phyloP scores from a whole-genome alignment of 2,797 vertebrate species.

The Emydoidea blandingii region DNA sequence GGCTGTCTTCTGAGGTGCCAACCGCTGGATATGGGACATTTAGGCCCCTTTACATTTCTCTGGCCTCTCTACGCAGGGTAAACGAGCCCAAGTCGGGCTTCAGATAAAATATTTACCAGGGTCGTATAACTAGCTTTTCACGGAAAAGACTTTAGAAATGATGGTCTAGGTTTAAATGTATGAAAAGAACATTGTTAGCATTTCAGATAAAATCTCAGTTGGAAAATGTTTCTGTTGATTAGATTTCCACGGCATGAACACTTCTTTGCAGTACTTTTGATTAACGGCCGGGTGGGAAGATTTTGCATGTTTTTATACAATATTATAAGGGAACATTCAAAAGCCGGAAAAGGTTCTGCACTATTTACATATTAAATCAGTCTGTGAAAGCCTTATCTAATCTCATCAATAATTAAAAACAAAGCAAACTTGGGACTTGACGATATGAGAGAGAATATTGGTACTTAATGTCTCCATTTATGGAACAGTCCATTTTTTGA shows the following conservation, averaged over 20 bases:
- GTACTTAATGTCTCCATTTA: not conserved
- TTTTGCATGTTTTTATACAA: not conserved
- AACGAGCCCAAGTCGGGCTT: not conserved
- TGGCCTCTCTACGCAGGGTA: not conserved
- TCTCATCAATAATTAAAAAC: constrained; percentile 48
- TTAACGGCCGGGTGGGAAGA: constrained; percentile 17
- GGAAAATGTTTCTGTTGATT: constrained; percentile 2
- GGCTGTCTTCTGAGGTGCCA: not conserved
- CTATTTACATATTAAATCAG: not conserved
- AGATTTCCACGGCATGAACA: constrained; percentile 13
- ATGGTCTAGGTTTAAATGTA: not conserved
- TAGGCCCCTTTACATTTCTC: not conserved
- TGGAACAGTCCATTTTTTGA: not conserved
- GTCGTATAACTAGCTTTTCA: not conserved
- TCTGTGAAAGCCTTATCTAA: constrained; percentile 11
- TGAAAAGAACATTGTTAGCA: not conserved
- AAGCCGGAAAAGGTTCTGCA: constrained; percentile 15
- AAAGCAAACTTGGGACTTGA: constrained; percentile 30
- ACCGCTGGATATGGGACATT: too few species aligned
- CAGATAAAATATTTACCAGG: not conserved
- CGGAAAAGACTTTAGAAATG: not conserved
- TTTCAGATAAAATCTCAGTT: constrained; percentile 4
- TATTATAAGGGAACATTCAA: not conserved
- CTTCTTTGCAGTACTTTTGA: not conserved
- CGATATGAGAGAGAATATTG: not conserved